A percentile compares a stretch with the other conserved stretches of the same genome.
phyloP scores from a whole-genome alignment of 2,888 invertebrate species.

The Zygogramma bicolorata region DNA sequence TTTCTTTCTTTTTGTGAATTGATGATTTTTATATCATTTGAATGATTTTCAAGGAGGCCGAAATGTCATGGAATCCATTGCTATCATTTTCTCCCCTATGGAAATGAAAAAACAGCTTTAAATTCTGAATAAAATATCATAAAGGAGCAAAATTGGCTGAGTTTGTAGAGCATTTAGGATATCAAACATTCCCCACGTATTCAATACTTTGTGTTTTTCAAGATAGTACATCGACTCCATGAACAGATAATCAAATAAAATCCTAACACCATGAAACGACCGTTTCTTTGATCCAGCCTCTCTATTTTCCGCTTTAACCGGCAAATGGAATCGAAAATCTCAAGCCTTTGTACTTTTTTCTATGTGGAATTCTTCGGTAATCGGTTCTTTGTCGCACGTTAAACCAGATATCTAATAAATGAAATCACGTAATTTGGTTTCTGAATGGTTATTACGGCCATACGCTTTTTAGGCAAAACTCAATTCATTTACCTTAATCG shows the following conservation, averaged over 20 bases:
- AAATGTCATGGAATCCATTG: too few species aligned
- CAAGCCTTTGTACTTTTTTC: not conserved
- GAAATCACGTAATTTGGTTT: constrained; percentile 36
- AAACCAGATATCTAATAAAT: constrained; percentile 29
- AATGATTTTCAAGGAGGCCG: too few species aligned
- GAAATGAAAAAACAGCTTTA: too few species aligned
- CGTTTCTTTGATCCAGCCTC: not conserved
- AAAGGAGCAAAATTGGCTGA: too few species aligned
- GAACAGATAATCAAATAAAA: not conserved
- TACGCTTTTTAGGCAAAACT: constrained; percentile 23
- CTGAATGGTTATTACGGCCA: constrained; percentile 25
- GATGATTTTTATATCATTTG: too few species aligned
- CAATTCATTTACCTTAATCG: constrained; percentile 32
- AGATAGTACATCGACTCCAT: not conserved
- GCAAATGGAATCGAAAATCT: not conserved
- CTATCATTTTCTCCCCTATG: too few species aligned
- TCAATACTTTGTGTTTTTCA: not conserved
- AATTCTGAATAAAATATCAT: too few species aligned
- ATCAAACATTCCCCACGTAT: not conserved
- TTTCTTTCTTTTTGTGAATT: too few species aligned
- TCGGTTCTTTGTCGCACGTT: constrained; percentile 8
- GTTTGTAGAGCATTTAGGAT: too few species aligned
- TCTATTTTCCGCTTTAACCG: constrained; percentile 7
- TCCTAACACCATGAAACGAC: not conserved
- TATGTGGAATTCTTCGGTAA: not conserved